Percentiles rank a stretch among this genome's conserved stretches.
Evolutionary conservation across 2,888 invertebrate species (phyloP).

Genomic region (Arge pagana): DNA sequence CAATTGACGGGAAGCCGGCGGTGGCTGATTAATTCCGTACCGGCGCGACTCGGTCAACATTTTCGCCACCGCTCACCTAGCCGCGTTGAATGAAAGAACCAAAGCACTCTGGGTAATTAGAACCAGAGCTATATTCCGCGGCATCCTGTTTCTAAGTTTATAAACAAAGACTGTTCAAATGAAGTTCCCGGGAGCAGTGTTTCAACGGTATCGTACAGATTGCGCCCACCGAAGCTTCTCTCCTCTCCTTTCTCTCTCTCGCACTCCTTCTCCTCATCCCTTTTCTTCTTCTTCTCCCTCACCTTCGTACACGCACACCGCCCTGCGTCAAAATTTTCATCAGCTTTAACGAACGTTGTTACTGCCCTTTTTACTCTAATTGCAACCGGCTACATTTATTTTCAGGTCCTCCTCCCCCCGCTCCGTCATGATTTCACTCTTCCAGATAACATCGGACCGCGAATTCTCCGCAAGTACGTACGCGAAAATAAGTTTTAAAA

Average conservation of each 20-base stretch:
- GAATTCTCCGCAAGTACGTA: too few relatives aligned
- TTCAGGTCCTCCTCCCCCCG: too few relatives aligned
- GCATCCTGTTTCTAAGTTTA: slow-evolving; percentile 52
- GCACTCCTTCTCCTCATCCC: not conserved
- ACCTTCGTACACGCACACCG: too few relatives aligned
- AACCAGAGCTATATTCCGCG: slow-evolving; percentile 51
- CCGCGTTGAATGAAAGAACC: slow-evolving; percentile 46
- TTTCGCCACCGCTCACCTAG: slow-evolving; percentile 34
- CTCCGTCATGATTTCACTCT: too few relatives aligned
- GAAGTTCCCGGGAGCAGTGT: slow-evolving; percentile 41
- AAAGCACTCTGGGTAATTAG: slow-evolving; percentile 55
- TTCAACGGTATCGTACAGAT: slow-evolving; percentile 17
- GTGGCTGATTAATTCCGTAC: slow-evolving; percentile 24
- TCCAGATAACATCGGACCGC: too few relatives aligned
- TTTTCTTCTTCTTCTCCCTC: not conserved
- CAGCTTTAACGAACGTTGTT: too few relatives aligned
- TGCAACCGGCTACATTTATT: too few relatives aligned
- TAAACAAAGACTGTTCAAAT: slow-evolving; percentile 54
- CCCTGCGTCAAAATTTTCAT: too few relatives aligned
- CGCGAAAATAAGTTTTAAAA: too few relatives aligned
- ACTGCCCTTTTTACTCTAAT: too few relatives aligned
- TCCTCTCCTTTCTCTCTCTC: not conserved
- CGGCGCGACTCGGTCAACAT: slow-evolving; percentile 41
- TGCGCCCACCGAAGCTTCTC: not conserved
- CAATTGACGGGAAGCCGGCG: slow-evolving; percentile 44